These are phyloP conservation scores for Pogonocichla stellata DNA, from an alignment of 2,113 vertebrate species.

Conservation along the genomic window DNA sequence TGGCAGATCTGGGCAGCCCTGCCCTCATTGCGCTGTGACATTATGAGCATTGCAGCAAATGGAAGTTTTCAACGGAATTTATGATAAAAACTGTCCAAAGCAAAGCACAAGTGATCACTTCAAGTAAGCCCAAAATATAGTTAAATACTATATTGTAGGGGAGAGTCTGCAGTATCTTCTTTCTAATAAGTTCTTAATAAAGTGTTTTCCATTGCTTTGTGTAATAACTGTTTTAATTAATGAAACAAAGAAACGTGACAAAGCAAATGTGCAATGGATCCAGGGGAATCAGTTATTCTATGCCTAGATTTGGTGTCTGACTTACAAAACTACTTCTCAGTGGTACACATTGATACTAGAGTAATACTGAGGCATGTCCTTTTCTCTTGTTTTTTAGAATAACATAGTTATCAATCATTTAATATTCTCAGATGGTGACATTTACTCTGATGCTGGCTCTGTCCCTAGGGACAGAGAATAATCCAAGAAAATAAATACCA, in stretches of 20 bases:
- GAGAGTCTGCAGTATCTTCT: not conserved
- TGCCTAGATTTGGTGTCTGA: not conserved
- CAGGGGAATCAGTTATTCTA: not conserved
- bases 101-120: not conserved
- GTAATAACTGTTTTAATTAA: not conserved
- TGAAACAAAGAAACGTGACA: not conserved
- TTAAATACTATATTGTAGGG: not conserved
- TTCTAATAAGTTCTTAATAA: not conserved
- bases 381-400: not conserved
- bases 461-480: not conserved
- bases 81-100: not conserved
- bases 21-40: not conserved
- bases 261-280: not conserved
- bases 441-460: not conserved
- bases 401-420: not conserved
- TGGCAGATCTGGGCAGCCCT: not conserved
- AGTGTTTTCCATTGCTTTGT: not conserved
- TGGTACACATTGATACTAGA: not conserved
- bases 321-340: not conserved
- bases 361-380: not conserved
- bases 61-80: not conserved
- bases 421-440: not conserved
- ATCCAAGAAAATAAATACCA: not conserved
- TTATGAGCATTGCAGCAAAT: not conserved
- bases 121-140: not conserved